Conservation (phyloP, 2,113 vertebrate species). For the Halichoerus grypus region DNA sequence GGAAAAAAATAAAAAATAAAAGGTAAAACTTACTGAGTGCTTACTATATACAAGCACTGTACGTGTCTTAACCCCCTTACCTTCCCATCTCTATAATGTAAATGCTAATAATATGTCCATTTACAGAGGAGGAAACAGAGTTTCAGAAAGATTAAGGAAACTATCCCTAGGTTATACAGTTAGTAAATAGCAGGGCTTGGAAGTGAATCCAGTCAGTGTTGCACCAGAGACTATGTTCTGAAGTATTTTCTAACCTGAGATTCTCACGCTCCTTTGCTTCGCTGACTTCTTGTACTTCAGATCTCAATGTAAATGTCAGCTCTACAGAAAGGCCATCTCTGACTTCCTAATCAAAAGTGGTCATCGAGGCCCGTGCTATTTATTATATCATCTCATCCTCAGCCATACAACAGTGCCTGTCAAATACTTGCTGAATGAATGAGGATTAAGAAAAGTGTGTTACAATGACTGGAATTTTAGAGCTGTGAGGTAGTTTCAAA, state of each 20-base stretch:
- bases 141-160: background rate
- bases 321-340: background rate
- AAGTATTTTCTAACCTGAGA: background rate
- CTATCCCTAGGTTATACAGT: background rate
- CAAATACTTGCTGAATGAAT: slow-evolving; percentile 12
- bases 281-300: background rate
- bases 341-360: background rate
- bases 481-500: background rate
- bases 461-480: background rate
- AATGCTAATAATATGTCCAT: background rate
- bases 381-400: background rate
- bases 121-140: background rate
- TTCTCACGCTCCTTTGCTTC: background rate
- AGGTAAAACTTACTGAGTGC: background rate
- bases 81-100: background rate
- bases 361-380: background rate
- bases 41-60: background rate
- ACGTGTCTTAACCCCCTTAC: background rate
- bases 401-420: background rate
- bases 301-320: background rate
- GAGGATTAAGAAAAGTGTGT: background rate
- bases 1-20: background rate
- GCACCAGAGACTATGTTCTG: background rate
- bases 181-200: background rate
- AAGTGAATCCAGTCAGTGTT: background rate